Evolutionary conservation across 2,888 invertebrate species (phyloP), one percentile per base, ranked within the genome.

Genomic region (Leuctra nigra): DNA sequence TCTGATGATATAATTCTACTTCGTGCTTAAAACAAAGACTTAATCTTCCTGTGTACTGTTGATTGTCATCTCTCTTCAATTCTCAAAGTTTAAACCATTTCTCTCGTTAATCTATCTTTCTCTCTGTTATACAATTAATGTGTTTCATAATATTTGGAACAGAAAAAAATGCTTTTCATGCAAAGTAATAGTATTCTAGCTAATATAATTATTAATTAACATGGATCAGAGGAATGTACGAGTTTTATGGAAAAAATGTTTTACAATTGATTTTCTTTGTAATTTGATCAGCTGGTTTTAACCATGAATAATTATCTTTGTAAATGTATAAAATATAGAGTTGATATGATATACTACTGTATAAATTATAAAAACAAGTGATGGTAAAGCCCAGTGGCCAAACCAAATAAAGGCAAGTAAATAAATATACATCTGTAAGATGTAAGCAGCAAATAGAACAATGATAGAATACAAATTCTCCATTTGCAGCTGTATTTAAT

Each of bases 401-500:
- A 29, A 38, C 47, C 36, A 25, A 36, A 54, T n/a, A n/a, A 14
- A 54, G 14, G 25, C 22, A 33, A 50, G 33, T 39, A 35, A 44
- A 29, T 50, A 54, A 53, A 25, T 50, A 39, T 11, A 22, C 57
- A 59, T 61, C 61, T 57, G 24, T 53, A 57, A 59, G 57, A 60
- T 60, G 59, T 54, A 29, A 20, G 39, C 35, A 54, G 54, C 39
- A 48, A 48, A 48, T 35, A 54, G 25, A 39, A 50, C 38, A 54
- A 47, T 47, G 25, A 47, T 58, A 54, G 47, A 54, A 38, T 47
- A 54, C 53, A 54, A 54, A 53, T 54, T 46, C 52, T 54, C 54
- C 38, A 57, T 61, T 57, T 61, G 53, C 61, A 61, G 59, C 60
- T 61, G 61, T 61, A 61, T 52, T 60, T 58, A 54, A 52, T 47